These are phyloP conservation scores for Acrossocheilus wenchowensis DNA, from an alignment of 2,797 vertebrate species.

Conservation along the genomic window DNA sequence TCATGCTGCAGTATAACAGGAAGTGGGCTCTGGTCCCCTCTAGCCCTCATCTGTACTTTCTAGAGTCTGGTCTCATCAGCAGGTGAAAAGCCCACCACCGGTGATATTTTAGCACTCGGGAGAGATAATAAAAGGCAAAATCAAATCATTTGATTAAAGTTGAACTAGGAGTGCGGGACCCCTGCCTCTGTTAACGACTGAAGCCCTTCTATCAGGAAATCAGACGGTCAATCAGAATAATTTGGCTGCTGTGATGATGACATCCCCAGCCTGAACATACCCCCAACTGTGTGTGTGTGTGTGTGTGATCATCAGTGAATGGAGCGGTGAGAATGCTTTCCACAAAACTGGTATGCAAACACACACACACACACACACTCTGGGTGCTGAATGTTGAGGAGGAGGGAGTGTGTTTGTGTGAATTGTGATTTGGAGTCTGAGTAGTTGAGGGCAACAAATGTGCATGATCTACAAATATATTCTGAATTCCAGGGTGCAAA, in stretches of 20 bases:
- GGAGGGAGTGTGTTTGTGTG: conserved; percentile 35
- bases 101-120: conserved; percentile 55
- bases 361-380: conserved; percentile 5
- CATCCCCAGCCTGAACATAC: conserved; percentile 65
- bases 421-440: conserved; percentile 38
- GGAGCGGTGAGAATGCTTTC: conserved; percentile 50
- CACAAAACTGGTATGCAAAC: conserved; percentile 48
- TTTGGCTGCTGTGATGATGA: conserved; percentile 80
- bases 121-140: conserved; percentile 70
- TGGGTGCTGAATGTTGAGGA: conserved; percentile 34
- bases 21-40: conserved; percentile 33
- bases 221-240: conserved; percentile 85
- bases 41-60: conserved; percentile 59
- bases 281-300: conserved; percentile 47
- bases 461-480: conserved; percentile 30
- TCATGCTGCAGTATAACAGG: neutral
- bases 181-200: conserved; percentile 61
- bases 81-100: conserved; percentile 49
- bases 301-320: conserved; percentile 46
- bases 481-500: conserved; percentile 31
- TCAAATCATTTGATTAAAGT: conserved; percentile 83
- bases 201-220: conserved; percentile 77
- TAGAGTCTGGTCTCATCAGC: conserved; percentile 57
- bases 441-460: conserved; percentile 33
- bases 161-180: conserved; percentile 56